phyloP scores from a whole-genome alignment of 2,113 vertebrate genomes.

The Porphyrio hochstetteri region DNA sequence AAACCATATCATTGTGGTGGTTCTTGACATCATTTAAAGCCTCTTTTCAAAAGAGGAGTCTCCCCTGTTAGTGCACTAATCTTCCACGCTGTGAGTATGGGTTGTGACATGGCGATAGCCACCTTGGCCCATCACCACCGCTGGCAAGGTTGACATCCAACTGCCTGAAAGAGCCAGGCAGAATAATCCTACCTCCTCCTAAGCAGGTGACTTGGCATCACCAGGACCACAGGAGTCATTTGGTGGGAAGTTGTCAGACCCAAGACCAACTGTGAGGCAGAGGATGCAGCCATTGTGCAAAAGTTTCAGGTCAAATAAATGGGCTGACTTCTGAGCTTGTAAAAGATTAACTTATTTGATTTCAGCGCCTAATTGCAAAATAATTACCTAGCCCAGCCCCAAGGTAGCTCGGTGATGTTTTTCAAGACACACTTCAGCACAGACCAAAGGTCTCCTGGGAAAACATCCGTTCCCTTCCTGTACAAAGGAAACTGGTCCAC shows the following conservation, averaged over 20 bases:
- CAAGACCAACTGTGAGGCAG: neutral
- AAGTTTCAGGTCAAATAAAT: neutral
- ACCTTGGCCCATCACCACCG: neutral
- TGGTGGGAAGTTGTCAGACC: neutral
- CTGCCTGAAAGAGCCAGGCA: neutral
- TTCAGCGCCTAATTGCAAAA: neutral
- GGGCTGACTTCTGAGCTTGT: constrained; percentile 15
- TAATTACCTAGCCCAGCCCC: constrained; percentile 8
- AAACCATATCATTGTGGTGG: constrained; percentile 52
- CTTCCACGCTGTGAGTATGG: neutral
- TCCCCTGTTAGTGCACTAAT: neutral
- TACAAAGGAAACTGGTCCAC: constrained; percentile 2
- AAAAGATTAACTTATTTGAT: constrained; percentile 18
- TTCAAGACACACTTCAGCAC: neutral
- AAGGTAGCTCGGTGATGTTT: constrained; percentile 5
- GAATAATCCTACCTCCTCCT: neutral
- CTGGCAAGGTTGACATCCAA: neutral
- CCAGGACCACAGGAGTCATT: neutral
- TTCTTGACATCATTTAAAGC: constrained; percentile 59
- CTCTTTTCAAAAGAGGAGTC: constrained; percentile 51
- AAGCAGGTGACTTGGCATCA: neutral
- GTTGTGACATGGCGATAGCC: neutral
- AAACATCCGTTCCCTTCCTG: neutral
- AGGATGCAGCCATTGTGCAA: neutral
- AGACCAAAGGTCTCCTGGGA: neutral